Evolutionary conservation across 2,797 vertebrate genomes (phyloP), one percentile per base, ranked within the genome.

Genomic region (Loris lydekkerianus): DNA sequence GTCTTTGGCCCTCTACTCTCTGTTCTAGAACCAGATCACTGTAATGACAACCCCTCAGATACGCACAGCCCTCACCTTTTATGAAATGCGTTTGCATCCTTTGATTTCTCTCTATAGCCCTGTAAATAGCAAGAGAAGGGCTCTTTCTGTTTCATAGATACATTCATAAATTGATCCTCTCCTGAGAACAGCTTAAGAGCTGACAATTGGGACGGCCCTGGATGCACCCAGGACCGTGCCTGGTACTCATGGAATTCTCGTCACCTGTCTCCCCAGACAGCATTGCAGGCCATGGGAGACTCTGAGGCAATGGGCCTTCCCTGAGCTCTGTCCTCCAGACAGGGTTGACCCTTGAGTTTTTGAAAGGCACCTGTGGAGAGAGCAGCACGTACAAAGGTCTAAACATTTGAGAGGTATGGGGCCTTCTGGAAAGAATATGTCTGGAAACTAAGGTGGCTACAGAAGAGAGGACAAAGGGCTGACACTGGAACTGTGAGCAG

Each of bases 361-460:
- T 13, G 34, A 88, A 72, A 13, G 58, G 65, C 49, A 37, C 0
- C 1, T 10, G 4, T 11, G 31, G 37, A 43, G 69, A 34, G 10
- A 86, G 60, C 20, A 58, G 27, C 11, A 31, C 15, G 15, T 49
- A 7, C 14, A 25, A 73, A 92, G 20, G 21, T 31, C 4, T 8
- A 5, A 4, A 23, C 6, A 3, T 31, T 31, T 20, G 61, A 86
- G 65, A 73, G 73, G 13, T 21, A 10, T 3, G 21, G 53, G 4
- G 10, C 3, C 70, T 69, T 53, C 25, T 0, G 2, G 20, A 13
- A 37, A 56, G 23, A 13, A 20, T 0, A 8, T 3, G 3, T 43
- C 80, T 89, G 9, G 14, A 49, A 27, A 14, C 23, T 23, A 46
- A 46, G 29, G 25, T 5, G 0, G 0, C 1, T 31, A 13, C 3